Conservation (phyloP, 2,113 vertebrate species). For the Jacana jacana region DNA sequence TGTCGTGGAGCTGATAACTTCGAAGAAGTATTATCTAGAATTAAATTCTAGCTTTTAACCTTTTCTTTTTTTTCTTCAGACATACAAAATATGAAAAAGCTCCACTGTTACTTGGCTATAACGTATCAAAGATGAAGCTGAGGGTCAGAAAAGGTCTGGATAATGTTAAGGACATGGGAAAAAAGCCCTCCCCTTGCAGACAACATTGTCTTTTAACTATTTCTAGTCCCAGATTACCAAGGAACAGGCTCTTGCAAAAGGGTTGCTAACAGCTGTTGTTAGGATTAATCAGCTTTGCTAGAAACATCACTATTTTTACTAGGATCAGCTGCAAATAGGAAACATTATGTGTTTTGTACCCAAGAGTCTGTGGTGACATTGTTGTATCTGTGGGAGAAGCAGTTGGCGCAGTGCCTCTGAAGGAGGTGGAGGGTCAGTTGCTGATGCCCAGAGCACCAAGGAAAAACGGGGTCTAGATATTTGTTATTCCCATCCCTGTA, state of each 20-base stretch:
- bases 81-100: not conserved
- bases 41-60: not conserved
- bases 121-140: not conserved
- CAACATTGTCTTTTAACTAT: accelerated
- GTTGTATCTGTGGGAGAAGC: not conserved
- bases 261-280: not conserved
- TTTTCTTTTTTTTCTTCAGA: not conserved
- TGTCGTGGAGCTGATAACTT: not conserved
- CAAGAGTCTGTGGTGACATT: not conserved
- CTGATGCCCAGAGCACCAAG: not conserved
- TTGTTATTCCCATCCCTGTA: not conserved
- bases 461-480: no score
- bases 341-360: not conserved
- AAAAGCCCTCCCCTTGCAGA: not conserved
- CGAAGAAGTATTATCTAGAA: not conserved
- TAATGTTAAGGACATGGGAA: not conserved
- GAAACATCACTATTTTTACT: not conserved
- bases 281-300: not conserved
- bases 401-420: not conserved
- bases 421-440: not conserved
- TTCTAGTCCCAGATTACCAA: not conserved
- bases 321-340: not conserved
- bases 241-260: not conserved
- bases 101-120: not conserved
- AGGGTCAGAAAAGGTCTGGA: not conserved